These are phyloP conservation scores for Solea solea DNA, from an alignment of 2,113 vertebrate species.

Conservation along the genomic window DNA sequence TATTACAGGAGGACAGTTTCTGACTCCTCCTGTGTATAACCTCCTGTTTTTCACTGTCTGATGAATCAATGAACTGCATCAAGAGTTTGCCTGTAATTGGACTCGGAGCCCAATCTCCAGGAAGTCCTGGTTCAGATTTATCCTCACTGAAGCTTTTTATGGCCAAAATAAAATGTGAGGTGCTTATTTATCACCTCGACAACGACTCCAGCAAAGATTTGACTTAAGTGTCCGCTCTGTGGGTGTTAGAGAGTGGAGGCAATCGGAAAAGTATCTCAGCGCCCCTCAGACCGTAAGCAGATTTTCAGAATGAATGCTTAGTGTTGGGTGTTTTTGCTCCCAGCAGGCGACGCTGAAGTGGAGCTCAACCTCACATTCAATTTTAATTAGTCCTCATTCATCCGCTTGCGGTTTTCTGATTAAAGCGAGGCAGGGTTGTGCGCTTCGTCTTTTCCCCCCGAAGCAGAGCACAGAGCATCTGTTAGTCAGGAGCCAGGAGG, in stretches of 20 bases:
- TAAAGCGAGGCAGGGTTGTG: conserved; percentile 24
- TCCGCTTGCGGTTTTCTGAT: conserved; percentile 47
- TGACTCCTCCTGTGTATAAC: no score
- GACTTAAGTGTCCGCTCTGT: neutral
- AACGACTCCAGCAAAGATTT: neutral
- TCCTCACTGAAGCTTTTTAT: neutral
- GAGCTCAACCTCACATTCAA: conserved; percentile 54
- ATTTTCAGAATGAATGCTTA: conserved; percentile 56
- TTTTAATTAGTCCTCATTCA: conserved; percentile 66
- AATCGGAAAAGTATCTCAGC: neutral
- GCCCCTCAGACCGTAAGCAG: conserved; percentile 22
- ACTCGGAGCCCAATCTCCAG: no score
- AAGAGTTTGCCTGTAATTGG: no score
- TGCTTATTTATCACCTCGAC: neutral
- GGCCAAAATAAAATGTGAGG: neutral
- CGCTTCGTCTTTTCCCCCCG: conserved; percentile 41
- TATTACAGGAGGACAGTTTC: no score
- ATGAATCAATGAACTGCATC: no score
- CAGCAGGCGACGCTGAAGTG: conserved; percentile 35
- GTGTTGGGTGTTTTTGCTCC: conserved; percentile 41
- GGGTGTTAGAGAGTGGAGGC: neutral
- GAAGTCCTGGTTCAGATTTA: neutral
- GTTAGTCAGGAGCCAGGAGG: conserved; percentile 13
- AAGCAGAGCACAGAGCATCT: conserved; percentile 44
- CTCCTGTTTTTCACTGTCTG: no score